Percentiles rank a stretch among this genome's conserved stretches.
These are phyloP conservation scores for Telenomus remus DNA, from an alignment of 1,140 invertebrate genomes.

Conservation along the genomic window DNA sequence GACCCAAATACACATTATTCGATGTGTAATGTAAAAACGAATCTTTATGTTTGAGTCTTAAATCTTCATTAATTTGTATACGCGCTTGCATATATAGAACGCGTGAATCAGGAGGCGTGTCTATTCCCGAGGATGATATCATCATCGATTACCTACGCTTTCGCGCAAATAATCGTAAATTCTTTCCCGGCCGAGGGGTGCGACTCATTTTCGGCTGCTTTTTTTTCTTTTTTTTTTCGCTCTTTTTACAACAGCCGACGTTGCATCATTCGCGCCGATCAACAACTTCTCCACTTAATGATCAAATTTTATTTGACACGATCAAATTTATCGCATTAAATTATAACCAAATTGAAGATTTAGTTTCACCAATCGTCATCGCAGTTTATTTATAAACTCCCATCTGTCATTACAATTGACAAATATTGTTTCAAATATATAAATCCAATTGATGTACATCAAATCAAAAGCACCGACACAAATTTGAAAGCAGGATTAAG, in stretches of 20 bases:
- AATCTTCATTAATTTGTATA: slow-evolving; percentile 54
- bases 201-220: slow-evolving; percentile 48
- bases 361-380: slow-evolving; percentile 17
- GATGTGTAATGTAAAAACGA: slow-evolving; percentile 25
- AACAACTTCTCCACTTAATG: slow-evolving; percentile 38
- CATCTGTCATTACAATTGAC: no score
- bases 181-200: slow-evolving; percentile 60
- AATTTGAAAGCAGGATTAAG: slow-evolving; percentile 7
- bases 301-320: slow-evolving; percentile 47
- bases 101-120: slow-evolving; percentile 66
- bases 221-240: no score
- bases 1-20: slow-evolving; percentile 45
- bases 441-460: background rate
- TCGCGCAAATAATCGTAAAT: slow-evolving; percentile 72
- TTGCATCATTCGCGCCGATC: slow-evolving; percentile 23
- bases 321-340: slow-evolving; percentile 45
- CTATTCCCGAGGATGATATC: slow-evolving; percentile 75
- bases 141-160: slow-evolving; percentile 74
- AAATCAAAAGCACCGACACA: background rate
- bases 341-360: slow-evolving; percentile 39
- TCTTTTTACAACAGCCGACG: slow-evolving; percentile 22
- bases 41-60: slow-evolving; percentile 37
- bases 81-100: slow-evolving; percentile 37
- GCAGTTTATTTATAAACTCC: background rate
- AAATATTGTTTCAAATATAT: no score